phyloP scores from a whole-genome alignment of 2,797 vertebrate genomes.

The Pseudotriccus pelzelni region DNA sequence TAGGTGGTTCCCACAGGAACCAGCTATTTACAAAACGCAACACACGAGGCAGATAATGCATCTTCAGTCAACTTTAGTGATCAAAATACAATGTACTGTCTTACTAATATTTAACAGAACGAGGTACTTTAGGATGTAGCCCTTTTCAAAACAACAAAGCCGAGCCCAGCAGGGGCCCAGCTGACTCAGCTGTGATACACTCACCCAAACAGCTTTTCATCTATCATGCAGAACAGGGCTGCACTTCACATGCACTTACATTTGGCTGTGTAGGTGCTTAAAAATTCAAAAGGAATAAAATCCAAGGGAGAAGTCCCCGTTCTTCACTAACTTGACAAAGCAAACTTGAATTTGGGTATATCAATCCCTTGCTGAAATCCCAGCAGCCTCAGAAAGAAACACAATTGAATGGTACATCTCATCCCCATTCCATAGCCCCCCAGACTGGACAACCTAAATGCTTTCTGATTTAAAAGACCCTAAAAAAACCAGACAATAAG shows the following conservation, averaged over 20 bases:
- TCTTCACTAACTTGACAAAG: background rate
- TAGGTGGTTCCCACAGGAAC: slow-evolving; percentile 62
- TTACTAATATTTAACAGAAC: slow-evolving; percentile 57
- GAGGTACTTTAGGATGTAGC: background rate
- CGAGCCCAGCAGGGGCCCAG: background rate
- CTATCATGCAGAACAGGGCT: background rate
- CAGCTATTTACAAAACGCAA: slow-evolving; percentile 64
- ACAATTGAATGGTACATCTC: background rate
- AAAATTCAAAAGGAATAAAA: background rate
- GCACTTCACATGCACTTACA: background rate
- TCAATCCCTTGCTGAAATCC: background rate
- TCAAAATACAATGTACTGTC: slow-evolving; percentile 2
- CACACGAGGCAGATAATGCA: slow-evolving; percentile 36
- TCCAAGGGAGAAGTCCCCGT: background rate
- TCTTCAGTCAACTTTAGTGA: slow-evolving; percentile 31
- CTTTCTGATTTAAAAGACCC: background rate
- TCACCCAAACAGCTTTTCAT: background rate
- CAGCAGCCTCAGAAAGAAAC: background rate
- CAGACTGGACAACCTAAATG: background rate
- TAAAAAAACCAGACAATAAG: background rate
- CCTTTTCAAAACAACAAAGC: slow-evolving; percentile 5
- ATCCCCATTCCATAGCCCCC: background rate
- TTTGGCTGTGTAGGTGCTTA: background rate
- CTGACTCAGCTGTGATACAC: slow-evolving; percentile 8
- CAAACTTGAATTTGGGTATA: background rate